Conservation (phyloP, 2,888 invertebrate species). For the Rhyacophila evoluta region DNA sequence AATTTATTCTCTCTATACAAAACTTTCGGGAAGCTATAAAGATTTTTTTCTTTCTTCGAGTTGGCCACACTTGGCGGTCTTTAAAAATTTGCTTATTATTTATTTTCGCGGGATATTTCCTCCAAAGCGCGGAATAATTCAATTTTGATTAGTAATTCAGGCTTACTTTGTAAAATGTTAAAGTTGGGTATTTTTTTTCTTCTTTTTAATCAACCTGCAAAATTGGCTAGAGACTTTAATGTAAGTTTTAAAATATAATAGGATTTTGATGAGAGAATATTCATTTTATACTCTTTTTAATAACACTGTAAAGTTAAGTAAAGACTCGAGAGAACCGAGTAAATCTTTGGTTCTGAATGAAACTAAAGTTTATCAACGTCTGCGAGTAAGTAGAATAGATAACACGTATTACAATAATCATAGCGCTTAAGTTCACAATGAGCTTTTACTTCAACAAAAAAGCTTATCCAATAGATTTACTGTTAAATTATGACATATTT, state of each 20-base stretch:
- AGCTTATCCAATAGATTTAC: too few species aligned
- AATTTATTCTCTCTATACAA: conserved; percentile 20
- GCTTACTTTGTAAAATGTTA: not conserved
- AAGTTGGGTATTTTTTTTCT: not conserved
- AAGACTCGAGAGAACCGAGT: not conserved
- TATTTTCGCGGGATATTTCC: not conserved
- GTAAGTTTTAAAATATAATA: not conserved
- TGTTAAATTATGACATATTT: too few species aligned
- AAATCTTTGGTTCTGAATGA: too few species aligned
- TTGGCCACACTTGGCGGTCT: conserved; percentile 15
- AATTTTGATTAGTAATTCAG: not conserved
- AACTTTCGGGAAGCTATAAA: not conserved
- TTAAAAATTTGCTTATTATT: conserved; percentile 20
- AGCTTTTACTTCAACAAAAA: too few species aligned
- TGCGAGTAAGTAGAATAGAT: too few species aligned
- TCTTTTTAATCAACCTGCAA: not conserved
- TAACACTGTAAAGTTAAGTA: not conserved
- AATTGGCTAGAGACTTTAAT: not conserved
- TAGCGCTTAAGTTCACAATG: too few species aligned
- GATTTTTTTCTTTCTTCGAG: conserved; percentile 8
- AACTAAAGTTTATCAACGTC: too few species aligned
- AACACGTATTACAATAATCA: too few species aligned
- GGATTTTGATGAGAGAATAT: not conserved
- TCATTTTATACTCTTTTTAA: not conserved
- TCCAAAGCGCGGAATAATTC: not conserved